phyloP scores from a whole-genome alignment of 2,113 vertebrate species.

The Meles meles region DNA sequence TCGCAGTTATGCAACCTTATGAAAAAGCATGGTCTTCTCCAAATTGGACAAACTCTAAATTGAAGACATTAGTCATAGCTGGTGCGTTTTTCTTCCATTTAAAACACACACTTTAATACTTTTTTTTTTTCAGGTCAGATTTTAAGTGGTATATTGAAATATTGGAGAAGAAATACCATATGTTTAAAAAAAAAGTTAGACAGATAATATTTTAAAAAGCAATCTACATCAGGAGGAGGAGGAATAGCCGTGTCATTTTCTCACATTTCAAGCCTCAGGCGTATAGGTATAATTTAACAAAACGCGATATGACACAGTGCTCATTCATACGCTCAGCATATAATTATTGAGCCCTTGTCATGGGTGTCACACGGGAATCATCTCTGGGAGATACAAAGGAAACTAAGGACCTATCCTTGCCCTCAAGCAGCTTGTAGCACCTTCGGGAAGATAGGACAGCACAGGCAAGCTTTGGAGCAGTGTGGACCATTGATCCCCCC shows the following conservation, averaged over 20 bases:
- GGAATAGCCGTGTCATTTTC: neutral
- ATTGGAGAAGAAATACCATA: constrained; percentile 39
- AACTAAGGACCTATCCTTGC: neutral
- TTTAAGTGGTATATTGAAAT: constrained; percentile 51
- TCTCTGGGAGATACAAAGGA: neutral
- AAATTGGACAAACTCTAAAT: constrained; percentile 69
- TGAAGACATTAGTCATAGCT: constrained; percentile 68
- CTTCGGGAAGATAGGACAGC: neutral
- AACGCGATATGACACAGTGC: neutral
- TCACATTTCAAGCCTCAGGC: constrained; percentile 8
- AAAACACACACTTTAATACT: constrained; percentile 40
- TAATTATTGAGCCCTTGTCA: constrained; percentile 5
- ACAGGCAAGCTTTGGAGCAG: neutral
- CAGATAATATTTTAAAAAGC: constrained; percentile 57
- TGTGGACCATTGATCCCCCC: neutral
- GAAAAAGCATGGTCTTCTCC: constrained; percentile 63
- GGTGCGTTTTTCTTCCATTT: neutral
- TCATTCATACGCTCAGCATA: neutral
- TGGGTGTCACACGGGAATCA: neutral
- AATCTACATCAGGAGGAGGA: neutral
- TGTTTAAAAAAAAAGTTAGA: neutral
- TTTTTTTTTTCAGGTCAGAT: constrained; percentile 28
- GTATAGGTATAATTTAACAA: constrained; percentile 8
- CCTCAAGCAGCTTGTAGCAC: neutral
- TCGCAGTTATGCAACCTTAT: constrained; percentile 66